A percentile compares a stretch with the other conserved stretches of the same genome.
Evolutionary conservation across 2,113 vertebrate genomes (phyloP).

Genomic region (Eubucco bourcierii): DNA sequence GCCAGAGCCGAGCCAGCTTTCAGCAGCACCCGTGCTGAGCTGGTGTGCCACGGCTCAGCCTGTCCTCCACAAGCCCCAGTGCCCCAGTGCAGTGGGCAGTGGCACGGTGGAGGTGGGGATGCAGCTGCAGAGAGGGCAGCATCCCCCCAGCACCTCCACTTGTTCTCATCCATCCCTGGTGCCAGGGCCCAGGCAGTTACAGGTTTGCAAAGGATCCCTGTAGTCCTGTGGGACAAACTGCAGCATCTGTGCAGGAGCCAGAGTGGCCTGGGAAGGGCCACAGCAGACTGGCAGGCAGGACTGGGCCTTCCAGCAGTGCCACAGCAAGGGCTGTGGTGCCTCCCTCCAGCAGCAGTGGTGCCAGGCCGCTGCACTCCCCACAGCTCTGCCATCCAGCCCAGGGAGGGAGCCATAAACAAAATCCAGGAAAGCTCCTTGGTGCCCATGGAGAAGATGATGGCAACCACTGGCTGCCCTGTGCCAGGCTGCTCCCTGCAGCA

Average conservation of each 20-base stretch:
- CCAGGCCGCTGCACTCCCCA: background rate
- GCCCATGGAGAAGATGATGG: background rate
- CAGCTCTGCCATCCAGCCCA: rapidly evolving
- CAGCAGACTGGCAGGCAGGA: background rate
- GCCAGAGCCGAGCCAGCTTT: background rate
- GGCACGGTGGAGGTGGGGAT: background rate
- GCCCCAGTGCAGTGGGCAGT: background rate
- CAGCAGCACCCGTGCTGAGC: background rate
- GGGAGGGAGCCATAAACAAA: background rate
- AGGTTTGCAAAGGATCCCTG: background rate
- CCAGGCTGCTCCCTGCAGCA: background rate
- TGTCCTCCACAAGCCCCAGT: background rate
- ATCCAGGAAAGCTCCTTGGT: background rate
- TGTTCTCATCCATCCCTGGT: background rate
- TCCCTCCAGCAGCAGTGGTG: rapidly evolving
- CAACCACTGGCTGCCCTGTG: background rate
- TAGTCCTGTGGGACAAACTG: background rate
- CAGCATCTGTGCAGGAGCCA: background rate
- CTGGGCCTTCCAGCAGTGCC: background rate
- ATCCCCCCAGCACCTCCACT: background rate
- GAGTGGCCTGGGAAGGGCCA: background rate
- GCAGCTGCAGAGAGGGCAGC: background rate
- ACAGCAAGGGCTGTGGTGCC: rapidly evolving
- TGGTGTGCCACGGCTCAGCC: rapidly evolving
- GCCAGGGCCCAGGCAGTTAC: background rate